A percentile compares a stretch with the other conserved stretches of the same genome.
Evolutionary conservation across 2,888 invertebrate species (phyloP).

Genomic region (Ptychoptera albimana): DNA sequence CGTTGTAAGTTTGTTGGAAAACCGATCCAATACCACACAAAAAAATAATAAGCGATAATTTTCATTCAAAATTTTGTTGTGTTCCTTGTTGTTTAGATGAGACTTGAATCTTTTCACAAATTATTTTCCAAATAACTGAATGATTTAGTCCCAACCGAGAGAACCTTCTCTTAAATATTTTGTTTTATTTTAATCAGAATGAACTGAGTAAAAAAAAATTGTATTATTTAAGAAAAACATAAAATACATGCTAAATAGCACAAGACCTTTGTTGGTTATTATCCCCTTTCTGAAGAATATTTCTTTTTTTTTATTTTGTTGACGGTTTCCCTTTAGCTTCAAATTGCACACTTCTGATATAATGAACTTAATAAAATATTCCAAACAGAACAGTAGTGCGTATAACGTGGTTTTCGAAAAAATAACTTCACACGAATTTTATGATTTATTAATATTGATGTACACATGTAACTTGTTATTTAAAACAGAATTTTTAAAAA

Average conservation of each 20-base stretch:
- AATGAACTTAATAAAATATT: conserved; percentile 12
- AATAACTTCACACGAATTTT: conserved; percentile 12
- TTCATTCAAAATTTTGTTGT: too few species aligned
- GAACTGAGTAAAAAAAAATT: not conserved
- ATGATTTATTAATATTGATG: conserved; percentile 8
- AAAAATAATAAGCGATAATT: not conserved
- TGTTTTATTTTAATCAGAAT: not conserved
- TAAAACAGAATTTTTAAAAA: not conserved
- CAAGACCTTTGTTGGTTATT: too few species aligned
- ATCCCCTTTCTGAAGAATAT: too few species aligned
- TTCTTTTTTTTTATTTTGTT: not conserved
- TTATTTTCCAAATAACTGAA: not conserved
- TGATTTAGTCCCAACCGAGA: conserved; percentile 1
- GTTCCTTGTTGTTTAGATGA: not conserved
- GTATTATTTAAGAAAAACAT: too few species aligned
- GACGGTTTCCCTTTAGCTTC: conserved; percentile 1
- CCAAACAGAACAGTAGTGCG: conserved; percentile 14
- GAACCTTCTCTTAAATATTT: not conserved
- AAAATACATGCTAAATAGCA: too few species aligned
- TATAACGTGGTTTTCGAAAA: conserved; percentile 13
- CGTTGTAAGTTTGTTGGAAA: not conserved
- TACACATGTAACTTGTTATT: conserved; percentile 11
- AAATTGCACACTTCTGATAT: conserved; percentile 11
- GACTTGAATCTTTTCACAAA: not conserved
- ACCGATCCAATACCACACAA: not conserved